phyloP scores from a whole-genome alignment of 2,113 vertebrate genomes.

The Colius striatus region DNA sequence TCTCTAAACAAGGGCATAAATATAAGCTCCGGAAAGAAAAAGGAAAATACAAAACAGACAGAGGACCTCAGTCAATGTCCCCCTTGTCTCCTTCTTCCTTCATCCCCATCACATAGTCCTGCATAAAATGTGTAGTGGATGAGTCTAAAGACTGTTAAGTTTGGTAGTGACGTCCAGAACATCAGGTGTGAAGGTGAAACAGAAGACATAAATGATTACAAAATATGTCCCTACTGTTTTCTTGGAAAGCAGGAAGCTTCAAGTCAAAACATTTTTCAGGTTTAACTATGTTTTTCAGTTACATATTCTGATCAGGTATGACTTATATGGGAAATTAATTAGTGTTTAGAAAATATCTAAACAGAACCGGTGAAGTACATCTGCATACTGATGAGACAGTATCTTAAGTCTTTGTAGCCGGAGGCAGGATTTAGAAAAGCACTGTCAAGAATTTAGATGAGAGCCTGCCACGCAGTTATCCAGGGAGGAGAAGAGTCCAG shows the following conservation, averaged over 20 bases:
- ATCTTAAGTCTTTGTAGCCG: slow-evolving; percentile 12
- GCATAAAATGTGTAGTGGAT: rapidly evolving
- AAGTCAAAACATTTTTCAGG: background rate
- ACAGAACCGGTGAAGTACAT: slow-evolving; percentile 19
- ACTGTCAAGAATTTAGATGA: slow-evolving; percentile 38
- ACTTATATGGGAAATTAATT: slow-evolving; percentile 61
- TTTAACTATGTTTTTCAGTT: background rate
- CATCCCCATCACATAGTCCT: too few relatives aligned
- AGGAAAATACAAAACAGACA: background rate
- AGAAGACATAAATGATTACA: background rate
- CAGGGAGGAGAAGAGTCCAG: background rate
- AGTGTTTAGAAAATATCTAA: slow-evolving; percentile 47
- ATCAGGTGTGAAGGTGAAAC: background rate
- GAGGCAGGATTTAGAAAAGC: slow-evolving; percentile 57
- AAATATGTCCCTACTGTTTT: background rate
- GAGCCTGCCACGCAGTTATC: slow-evolving; percentile 20
- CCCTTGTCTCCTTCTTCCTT: background rate
- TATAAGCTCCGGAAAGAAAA: background rate
- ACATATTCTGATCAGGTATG: slow-evolving; percentile 18
- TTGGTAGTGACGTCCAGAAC: background rate
- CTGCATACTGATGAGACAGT: slow-evolving; percentile 33
- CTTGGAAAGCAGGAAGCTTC: background rate
- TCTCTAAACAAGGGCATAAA: background rate
- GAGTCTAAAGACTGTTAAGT: background rate
- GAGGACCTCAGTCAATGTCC: background rate